Conservation (phyloP, 2,113 vertebrate species). For the Notiomystis cincta region DNA sequence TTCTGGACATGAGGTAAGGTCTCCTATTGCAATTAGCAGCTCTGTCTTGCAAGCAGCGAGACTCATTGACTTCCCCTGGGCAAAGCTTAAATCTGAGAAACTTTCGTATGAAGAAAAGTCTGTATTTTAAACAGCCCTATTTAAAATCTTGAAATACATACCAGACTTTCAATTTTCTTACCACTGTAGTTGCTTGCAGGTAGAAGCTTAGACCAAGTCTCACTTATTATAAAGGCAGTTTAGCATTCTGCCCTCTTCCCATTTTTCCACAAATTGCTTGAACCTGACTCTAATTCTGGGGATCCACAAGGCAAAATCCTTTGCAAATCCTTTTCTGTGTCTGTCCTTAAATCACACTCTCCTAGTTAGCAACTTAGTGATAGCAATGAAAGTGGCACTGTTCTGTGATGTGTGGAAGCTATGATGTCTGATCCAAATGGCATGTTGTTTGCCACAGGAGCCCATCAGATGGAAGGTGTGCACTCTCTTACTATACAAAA, state of each 20-base stretch:
- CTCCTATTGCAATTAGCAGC: fast-evolving
- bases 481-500: background rate
- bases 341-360: background rate
- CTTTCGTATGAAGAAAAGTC: background rate
- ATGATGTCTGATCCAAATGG: background rate
- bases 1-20: background rate
- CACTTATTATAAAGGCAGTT: background rate
- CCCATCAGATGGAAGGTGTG: background rate
- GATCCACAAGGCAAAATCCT: background rate
- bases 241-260: background rate
- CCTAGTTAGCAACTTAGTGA: background rate
- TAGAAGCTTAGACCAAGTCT: background rate
- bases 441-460: background rate
- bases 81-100: background rate
- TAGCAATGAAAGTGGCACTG: background rate
- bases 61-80: background rate
- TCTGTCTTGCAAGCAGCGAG: background rate
- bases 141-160: background rate
- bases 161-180: background rate
- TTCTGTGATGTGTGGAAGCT: background rate
- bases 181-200: background rate
- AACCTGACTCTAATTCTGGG: background rate
- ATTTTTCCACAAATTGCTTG: background rate
- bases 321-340: background rate
- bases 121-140: background rate